These are phyloP conservation scores for Merluccius polli DNA, from an alignment of 2,797 vertebrate species.

Conservation along the genomic window DNA sequence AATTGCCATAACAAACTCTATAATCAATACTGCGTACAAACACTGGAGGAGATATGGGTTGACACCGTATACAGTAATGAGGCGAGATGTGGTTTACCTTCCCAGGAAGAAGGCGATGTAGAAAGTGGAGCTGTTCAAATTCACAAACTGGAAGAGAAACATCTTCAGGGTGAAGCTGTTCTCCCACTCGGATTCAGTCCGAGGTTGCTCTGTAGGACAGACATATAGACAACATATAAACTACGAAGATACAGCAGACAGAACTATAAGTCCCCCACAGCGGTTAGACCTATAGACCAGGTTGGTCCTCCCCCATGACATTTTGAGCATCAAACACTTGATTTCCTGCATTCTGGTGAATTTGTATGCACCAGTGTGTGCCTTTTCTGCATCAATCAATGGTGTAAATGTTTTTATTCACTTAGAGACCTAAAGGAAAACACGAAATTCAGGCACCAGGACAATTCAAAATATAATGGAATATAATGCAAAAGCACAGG, in stretches of 20 bases:
- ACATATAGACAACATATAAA: neutral
- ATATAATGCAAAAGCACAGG: too few relatives aligned
- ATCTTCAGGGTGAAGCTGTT: constrained; percentile 97
- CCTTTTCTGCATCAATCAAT: too few relatives aligned
- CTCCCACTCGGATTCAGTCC: constrained; percentile 93
- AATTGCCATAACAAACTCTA: neutral
- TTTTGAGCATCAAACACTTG: too few relatives aligned
- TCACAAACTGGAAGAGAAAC: constrained; percentile 97
- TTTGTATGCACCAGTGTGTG: too few relatives aligned
- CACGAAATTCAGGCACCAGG: too few relatives aligned
- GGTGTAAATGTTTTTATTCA: too few relatives aligned
- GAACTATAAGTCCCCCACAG: too few relatives aligned
- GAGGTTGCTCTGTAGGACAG: constrained; percentile 84
- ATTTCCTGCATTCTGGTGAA: too few relatives aligned
- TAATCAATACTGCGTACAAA: neutral
- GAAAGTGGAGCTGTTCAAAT: constrained; percentile 94
- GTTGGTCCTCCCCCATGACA: too few relatives aligned
- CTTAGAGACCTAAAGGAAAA: too few relatives aligned
- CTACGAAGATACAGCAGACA: neutral
- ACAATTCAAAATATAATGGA: too few relatives aligned
- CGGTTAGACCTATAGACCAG: too few relatives aligned
- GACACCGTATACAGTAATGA: neutral
- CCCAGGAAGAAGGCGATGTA: constrained; percentile 95
- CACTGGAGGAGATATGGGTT: neutral
- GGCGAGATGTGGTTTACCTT: constrained; percentile 68